Percentiles rank a stretch among this genome's conserved stretches.
phyloP scores from a whole-genome alignment of 2,113 vertebrate genomes.

The Periophthalmodon schlosseri region DNA sequence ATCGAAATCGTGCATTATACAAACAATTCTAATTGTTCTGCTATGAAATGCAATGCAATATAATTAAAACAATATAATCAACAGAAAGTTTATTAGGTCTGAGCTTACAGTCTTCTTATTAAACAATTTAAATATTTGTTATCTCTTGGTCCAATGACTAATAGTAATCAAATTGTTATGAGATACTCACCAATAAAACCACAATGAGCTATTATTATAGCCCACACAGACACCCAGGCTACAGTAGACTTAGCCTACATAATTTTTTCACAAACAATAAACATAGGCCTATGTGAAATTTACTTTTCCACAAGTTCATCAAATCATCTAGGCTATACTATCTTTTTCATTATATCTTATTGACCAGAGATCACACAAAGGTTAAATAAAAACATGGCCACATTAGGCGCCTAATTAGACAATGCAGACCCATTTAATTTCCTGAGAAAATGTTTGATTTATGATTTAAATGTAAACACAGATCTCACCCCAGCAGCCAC shows the following conservation, averaged over 20 bases:
- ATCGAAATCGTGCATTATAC: too few relatives aligned
- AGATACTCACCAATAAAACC: not conserved
- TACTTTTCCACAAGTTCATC: slow-evolving; percentile 26
- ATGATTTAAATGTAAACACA: slow-evolving; percentile 11
- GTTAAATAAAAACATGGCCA: slow-evolving; percentile 7
- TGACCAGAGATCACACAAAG: not conserved
- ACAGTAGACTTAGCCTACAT: not conserved
- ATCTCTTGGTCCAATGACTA: not conserved
- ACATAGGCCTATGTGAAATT: slow-evolving; percentile 15
- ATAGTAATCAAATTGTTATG: not conserved
- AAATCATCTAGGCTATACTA: not conserved
- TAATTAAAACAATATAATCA: too few relatives aligned
- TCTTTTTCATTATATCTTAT: not conserved
- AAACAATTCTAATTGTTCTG: too few relatives aligned
- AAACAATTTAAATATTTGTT: not conserved
- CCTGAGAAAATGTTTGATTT: slow-evolving; percentile 28
- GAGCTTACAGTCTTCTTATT: not conserved
- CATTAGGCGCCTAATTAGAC: slow-evolving; percentile 18
- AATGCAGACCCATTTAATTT: slow-evolving; percentile 36
- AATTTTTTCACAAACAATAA: not conserved
- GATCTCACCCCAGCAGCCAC: slow-evolving; percentile 2
- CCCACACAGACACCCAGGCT: not conserved
- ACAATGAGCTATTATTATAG: not conserved
- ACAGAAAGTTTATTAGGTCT: not conserved
- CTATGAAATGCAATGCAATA: too few relatives aligned